Evolutionary conservation across 2,797 vertebrate species (phyloP).

Genomic region (Hydrophis major): DNA sequence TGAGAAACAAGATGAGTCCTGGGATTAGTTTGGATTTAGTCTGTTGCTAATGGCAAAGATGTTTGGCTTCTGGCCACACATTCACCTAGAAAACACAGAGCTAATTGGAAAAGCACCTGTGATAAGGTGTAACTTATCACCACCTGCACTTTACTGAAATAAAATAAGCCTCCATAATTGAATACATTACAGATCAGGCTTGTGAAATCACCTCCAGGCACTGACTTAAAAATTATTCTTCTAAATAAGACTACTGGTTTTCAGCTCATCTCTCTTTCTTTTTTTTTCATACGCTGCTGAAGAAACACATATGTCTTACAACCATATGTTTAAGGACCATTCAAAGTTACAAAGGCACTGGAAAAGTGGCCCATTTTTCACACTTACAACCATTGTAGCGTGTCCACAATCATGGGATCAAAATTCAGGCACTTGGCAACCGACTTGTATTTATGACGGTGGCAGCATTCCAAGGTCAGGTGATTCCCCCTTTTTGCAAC

Average conservation of each 20-base stretch:
- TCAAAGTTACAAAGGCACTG: neutral
- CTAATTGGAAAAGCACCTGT: conserved; percentile 69
- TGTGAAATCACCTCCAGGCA: conserved; percentile 59
- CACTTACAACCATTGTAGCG: neutral
- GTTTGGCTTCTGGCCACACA: conserved; percentile 48
- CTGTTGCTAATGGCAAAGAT: conserved; percentile 56
- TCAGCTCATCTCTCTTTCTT: conserved; percentile 35
- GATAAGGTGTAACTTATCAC: conserved; percentile 56
- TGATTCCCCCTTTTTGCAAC: neutral
- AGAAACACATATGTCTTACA: conserved; percentile 6
- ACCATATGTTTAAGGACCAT: neutral
- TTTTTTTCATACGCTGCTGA: conserved; percentile 10
- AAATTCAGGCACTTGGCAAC: neutral
- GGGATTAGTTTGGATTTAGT: conserved; percentile 58
- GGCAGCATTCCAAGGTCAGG: neutral
- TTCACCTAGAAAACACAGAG: conserved; percentile 62
- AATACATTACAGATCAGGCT: conserved; percentile 60
- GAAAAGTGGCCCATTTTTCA: neutral
- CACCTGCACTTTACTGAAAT: conserved; percentile 64
- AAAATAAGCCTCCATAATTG: conserved; percentile 62
- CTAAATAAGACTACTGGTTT: conserved; percentile 40
- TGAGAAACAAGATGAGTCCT: conserved; percentile 57
- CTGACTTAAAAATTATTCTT: conserved; percentile 38
- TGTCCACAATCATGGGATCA: neutral
- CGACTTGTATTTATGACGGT: neutral